Base-by-base conservation (phyloP, 92 coral and sea anemone species). In the Umimayanthus chanpuru region DNA sequence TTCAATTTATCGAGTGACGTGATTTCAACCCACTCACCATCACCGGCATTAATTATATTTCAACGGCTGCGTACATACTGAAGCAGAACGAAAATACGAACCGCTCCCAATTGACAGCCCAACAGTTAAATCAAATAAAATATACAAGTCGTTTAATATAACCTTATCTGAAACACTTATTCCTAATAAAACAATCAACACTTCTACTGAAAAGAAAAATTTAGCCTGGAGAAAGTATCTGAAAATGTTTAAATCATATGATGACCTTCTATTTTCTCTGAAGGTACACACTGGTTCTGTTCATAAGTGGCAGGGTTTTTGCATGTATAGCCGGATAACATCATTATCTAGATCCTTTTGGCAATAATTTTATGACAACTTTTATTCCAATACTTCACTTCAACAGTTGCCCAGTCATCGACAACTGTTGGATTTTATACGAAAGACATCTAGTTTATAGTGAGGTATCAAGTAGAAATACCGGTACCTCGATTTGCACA, bases 81-180 rank as follows among this genome's bases (percentile, higher is more conserved):
- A 61, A 61, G 7, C 49, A 23, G 16, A 53, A 53, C 11, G 15
- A 12, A 53, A n/a, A 53, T 28, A 23, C 14, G 8, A 49, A 47
- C 86, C 86, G 28, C 86, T 65, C 86, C 86, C 86, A 75, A 75
- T 6, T 16, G 11, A 16, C 50, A 39, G 47, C 79, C 20, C 29
- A 75, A 36, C 41, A 75, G 25, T 5, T 75, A 75, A 75, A 39
- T 73, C 21, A 73, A 75, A 36, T 53, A 16, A 12, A 40, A 75
- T 50, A 20, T 23, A 38, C 23, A 39, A 9, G 25, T 5, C 50
- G 14, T 75, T 15, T 39, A 20, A 36, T 5, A 36, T 25, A 38
- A 75, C 39, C 23, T 11, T 47, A 39, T 73, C 77, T 73, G 77
- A 71, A 71, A 26, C 38, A 15, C 2, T 3, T 32, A 43, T 53